Evolutionary conservation across 2,888 invertebrate genomes (phyloP).

Genomic region (Sinotaia quadrata): DNA sequence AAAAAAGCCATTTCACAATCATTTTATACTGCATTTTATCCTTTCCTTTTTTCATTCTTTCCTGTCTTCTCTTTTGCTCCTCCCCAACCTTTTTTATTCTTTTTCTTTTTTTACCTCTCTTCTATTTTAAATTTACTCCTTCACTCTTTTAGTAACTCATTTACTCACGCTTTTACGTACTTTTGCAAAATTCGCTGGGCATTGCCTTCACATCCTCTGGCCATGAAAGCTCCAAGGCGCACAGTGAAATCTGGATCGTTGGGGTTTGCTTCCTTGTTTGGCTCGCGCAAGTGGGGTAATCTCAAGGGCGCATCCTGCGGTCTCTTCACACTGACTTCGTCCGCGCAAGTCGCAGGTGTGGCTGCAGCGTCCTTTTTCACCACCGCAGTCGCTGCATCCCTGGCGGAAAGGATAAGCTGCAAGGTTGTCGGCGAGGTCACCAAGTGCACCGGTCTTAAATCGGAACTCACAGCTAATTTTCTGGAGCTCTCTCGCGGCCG

Average conservation of each 20-base stretch:
- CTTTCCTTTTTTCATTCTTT: too few species aligned
- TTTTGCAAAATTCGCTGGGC: conserved; percentile 20
- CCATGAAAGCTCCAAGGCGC: conserved; percentile 30
- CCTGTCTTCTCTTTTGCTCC: too few species aligned
- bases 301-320: background rate
- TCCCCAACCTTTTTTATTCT: too few species aligned
- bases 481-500: background rate
- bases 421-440: background rate
- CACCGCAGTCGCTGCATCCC: background rate
- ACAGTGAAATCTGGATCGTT: conserved; percentile 23
- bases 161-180: background rate
- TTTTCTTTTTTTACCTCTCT: too few species aligned
- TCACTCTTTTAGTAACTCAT: too few species aligned
- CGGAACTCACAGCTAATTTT: background rate
- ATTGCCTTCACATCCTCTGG: conserved; percentile 19
- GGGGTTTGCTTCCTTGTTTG: conserved; percentile 22
- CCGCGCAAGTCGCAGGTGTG: background rate
- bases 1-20: too few species aligned
- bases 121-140: too few species aligned
- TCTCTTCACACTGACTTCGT: background rate
- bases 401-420: conserved; percentile 16
- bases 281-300: conserved; percentile 21
- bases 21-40: too few species aligned
- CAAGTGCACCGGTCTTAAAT: background rate
- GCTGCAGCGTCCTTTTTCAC: conserved; percentile 4